Base-by-base conservation (phyloP, 2,113 vertebrate genomes). In the Chaetodon trifascialis region DNA sequence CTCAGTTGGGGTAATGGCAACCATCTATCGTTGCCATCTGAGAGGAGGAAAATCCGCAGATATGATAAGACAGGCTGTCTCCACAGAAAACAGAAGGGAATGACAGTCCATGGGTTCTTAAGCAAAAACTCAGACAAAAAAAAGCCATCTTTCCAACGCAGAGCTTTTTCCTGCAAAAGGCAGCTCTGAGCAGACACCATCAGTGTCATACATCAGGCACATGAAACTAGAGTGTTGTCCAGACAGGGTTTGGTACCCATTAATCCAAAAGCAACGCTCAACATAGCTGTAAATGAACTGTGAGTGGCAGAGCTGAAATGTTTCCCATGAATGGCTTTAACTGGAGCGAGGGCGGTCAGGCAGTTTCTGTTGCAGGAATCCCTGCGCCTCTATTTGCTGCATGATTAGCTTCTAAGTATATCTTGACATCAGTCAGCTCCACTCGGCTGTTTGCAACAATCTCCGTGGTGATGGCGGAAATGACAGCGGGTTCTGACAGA, bases 321-420 rank as follows among this genome's bases (percentile, higher is more conserved):
- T 87, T 91, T 90, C 86, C 86, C 87, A 80, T 82, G 89, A 88
- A 88, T 80, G 84, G 68, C 55, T 89, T 36, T 84, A 73, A 82
- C 72, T 83, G 84, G 87, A 84, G 72, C 49, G 73, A 76, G 84
- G 62, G 86, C 58, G 36, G 62, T 52, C 82, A 76, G 84, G 86
- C 88, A 83, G 72, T 68, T 88, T 81, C 83, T 83, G 74, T 84
- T 84, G 85, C 78, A 92, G 79, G 82, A 73, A 87, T 85, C 86
- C 86, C 81, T 59, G 88, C 16, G 77, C 88, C 83, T 91, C 88
- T 82, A 93, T 94, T 93, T 91, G 82, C 91, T 91, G 91, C 93
- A 90, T 92, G 90, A 91, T 91, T 94, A 91, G 88, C 76, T 80
- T 87, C 91, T 86, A 91, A 93, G 91, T 91, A 89, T 86, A 91